A percentile compares a stretch with the other conserved stretches of the same genome.
Evolutionary conservation across 2,113 vertebrate genomes (phyloP).

Genomic region (Calyptomena viridis): DNA sequence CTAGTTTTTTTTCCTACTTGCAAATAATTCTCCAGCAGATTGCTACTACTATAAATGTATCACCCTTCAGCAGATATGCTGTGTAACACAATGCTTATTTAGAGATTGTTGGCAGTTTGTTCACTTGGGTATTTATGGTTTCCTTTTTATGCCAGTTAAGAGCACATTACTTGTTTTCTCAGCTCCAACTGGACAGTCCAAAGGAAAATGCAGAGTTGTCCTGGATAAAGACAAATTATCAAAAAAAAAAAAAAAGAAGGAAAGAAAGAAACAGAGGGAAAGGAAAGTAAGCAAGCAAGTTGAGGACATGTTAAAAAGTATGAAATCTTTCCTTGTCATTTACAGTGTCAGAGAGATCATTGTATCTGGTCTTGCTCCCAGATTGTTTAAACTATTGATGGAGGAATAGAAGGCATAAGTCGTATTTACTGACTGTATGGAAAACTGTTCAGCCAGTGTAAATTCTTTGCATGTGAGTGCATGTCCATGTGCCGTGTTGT

Average conservation of each 20-base stretch:
- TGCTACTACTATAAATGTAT: neutral
- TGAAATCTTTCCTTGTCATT: neutral
- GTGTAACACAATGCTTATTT: neutral
- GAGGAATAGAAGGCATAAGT: conserved; percentile 49
- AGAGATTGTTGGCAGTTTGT: neutral
- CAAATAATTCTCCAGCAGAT: conserved; percentile 31
- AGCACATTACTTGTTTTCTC: neutral
- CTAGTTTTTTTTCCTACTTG: neutral
- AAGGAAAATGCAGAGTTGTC: neutral
- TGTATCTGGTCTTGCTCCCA: neutral
- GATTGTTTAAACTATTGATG: conserved; percentile 47
- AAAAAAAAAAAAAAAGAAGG: neutral
- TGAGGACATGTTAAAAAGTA: neutral
- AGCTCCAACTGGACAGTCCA: neutral
- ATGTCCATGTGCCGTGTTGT: conserved; percentile 41
- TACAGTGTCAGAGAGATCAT: neutral
- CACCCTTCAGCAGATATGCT: neutral
- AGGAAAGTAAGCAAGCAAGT: neutral
- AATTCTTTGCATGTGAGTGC: conserved; percentile 64
- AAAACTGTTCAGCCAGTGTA: conserved; percentile 17
- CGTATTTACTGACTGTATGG: conserved; percentile 53
- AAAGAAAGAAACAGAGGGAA: neutral
- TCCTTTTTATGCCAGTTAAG: neutral
- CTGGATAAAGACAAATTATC: neutral
- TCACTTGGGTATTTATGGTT: neutral